phyloP scores from a whole-genome alignment of 1,140 invertebrate species.

The Araneus ventricosus region DNA sequence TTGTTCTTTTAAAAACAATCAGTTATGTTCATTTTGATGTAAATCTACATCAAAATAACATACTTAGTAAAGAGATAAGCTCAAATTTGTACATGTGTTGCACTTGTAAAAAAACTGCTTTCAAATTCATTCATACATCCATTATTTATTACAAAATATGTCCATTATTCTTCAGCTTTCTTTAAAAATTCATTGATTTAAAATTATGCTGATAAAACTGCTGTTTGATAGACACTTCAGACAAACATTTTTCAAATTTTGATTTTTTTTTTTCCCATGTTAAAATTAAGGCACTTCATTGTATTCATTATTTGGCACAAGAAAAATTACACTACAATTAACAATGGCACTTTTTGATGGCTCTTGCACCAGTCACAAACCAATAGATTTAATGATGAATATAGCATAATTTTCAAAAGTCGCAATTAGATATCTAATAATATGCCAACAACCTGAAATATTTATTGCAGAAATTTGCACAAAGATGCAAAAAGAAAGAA shows the following conservation, averaged over 20 bases:
- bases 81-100: not conserved
- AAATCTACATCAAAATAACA: not conserved
- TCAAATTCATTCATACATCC: too few relatives aligned
- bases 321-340: constrained; percentile 2
- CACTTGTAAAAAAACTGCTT: too few relatives aligned
- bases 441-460: not conserved
- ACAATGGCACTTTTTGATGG: constrained; percentile 16
- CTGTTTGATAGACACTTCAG: too few relatives aligned
- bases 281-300: constrained; percentile 1
- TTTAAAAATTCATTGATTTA: not conserved
- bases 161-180: too few relatives aligned
- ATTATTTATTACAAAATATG: too few relatives aligned
- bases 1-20: not conserved
- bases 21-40: not conserved
- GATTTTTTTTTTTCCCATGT: not conserved
- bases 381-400: not conserved
- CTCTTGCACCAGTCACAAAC: not conserved
- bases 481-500: too few relatives aligned
- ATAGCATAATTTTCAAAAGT: not conserved
- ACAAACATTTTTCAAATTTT: too few relatives aligned
- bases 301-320: constrained; percentile 1
- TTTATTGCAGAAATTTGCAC: not conserved
- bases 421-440: not conserved
- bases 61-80: not conserved
- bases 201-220: not conserved